phyloP scores from a whole-genome alignment of 2,113 vertebrate genomes.

The Anhinga rufa region DNA sequence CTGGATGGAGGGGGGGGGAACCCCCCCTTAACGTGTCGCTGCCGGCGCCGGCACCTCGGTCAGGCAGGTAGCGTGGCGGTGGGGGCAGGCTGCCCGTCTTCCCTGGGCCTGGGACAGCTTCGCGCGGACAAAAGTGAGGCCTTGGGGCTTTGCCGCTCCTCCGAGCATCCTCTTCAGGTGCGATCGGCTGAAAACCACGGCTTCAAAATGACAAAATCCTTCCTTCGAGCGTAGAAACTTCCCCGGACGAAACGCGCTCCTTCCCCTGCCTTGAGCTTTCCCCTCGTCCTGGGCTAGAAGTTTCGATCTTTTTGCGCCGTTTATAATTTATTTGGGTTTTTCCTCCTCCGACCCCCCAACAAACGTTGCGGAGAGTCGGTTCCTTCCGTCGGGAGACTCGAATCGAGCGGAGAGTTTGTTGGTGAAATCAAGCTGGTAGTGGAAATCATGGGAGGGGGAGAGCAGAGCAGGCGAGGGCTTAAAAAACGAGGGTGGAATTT shows the following conservation, averaged over 20 bases:
- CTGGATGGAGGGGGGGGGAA: too few species aligned
- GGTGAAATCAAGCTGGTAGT: neutral
- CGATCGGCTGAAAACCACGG: neutral
- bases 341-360: neutral
- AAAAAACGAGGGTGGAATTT: neutral
- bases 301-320: rapidly evolving
- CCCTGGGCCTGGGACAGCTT: neutral
- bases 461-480: neutral
- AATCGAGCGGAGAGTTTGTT: neutral
- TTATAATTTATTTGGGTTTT: neutral
- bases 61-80: neutral
- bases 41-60: too few species aligned
- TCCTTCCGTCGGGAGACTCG: neutral
- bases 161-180: neutral
- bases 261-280: rapidly evolving
- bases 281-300: neutral
- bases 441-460: neutral
- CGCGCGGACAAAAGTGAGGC: neutral
- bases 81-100: neutral
- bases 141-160: neutral
- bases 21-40: neutral
- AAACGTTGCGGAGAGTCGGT: neutral
- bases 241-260: rapidly evolving
- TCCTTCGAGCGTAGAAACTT: rapidly evolving
- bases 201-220: rapidly evolving